Percentiles rank a stretch among this genome's conserved stretches.
phyloP scores from a whole-genome alignment of 2,888 invertebrate species.

The Gortyna flavago region DNA sequence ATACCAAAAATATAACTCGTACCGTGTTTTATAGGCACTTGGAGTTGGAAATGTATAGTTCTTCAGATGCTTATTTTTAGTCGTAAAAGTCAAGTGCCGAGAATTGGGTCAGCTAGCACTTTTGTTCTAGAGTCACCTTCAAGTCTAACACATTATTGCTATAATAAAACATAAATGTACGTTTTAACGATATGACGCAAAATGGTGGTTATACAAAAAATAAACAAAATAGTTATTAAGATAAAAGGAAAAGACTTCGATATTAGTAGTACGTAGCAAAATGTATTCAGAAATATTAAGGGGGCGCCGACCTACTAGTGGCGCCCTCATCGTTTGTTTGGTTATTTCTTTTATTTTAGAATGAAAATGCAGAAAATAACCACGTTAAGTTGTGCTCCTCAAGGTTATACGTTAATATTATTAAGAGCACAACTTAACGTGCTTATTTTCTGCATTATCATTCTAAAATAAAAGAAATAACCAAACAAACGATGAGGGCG shows the following conservation, averaged over 20 bases:
- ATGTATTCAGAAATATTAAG: background rate
- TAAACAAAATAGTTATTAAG: background rate
- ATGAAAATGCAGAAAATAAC: too few relatives aligned
- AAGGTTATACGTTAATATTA: too few relatives aligned
- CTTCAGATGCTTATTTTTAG: conserved; percentile 37
- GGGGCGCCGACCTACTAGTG: too few relatives aligned
- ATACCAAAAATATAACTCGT: conserved; percentile 58
- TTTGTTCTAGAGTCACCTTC: conserved; percentile 13
- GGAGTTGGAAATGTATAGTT: conserved; percentile 28
- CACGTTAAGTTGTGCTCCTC: too few relatives aligned
- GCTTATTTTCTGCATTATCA: too few relatives aligned
- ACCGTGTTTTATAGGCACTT: conserved; percentile 43
- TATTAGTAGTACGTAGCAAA: background rate
- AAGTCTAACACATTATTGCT: conserved; percentile 10
- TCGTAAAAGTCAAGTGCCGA: conserved; percentile 33
- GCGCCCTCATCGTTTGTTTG: too few relatives aligned
- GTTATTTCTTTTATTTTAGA: too few relatives aligned
- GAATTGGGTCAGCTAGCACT: conserved; percentile 39
- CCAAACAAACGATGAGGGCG: too few relatives aligned
- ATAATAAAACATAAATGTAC: conserved; percentile 8
- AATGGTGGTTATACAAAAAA: background rate
- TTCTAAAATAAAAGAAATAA: too few relatives aligned
- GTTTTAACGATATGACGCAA: conserved; percentile 16
- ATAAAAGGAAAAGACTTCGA: background rate
- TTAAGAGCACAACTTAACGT: too few relatives aligned